Evolutionary conservation across 2,113 vertebrate species (phyloP).

Genomic region (Ciconia boyciana): DNA sequence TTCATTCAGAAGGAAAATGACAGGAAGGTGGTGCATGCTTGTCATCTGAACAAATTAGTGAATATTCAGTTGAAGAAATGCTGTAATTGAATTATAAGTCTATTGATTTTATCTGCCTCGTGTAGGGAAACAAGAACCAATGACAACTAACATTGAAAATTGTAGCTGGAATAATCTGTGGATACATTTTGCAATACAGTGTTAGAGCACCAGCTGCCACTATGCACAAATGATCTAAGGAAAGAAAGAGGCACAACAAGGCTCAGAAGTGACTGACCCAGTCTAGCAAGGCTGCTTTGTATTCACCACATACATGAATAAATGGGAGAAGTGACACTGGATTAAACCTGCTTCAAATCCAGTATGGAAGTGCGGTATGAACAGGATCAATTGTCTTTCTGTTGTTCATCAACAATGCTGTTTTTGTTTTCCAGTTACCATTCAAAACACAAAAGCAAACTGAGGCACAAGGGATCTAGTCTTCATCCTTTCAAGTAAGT

Average conservation of each 20-base stretch:
- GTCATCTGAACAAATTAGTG: not conserved
- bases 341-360: not conserved
- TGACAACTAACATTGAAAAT: not conserved
- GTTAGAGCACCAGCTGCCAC: not conserved
- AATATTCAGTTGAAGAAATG: not conserved
- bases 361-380: not conserved
- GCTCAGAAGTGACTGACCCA: not conserved
- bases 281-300: not conserved
- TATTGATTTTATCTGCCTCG: not conserved
- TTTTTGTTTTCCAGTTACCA: conserved; percentile 74
- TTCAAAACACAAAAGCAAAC: conserved; percentile 78
- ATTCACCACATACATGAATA: not conserved
- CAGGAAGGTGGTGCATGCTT: not conserved
- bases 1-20: not conserved
- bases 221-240: not conserved
- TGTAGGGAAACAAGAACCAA: not conserved
- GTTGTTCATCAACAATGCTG: not conserved
- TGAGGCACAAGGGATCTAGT: conserved; percentile 75
- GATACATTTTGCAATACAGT: fast-evolving
- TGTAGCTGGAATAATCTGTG: not conserved
- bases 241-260: fast-evolving
- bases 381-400: not conserved
- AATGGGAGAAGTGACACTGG: not conserved
- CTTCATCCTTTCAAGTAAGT: conserved; percentile 86
- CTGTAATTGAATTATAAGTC: not conserved